Evolutionary conservation across 2,888 invertebrate genomes (phyloP).

Genomic region (Scaptomyza reducta): DNA sequence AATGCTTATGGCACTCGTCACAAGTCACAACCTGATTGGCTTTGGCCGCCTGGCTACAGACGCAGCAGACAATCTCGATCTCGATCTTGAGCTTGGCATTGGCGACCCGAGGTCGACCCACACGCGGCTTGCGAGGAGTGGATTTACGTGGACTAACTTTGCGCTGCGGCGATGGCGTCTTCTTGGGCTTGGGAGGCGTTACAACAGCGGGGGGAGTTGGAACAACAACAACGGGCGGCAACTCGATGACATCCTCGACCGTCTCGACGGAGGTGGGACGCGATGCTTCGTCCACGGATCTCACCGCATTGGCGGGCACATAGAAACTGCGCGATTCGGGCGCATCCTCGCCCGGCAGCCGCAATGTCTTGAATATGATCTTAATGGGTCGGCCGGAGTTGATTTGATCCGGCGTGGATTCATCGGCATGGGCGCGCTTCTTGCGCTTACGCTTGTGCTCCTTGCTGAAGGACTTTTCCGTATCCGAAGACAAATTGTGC

Average conservation of each 20-base stretch:
- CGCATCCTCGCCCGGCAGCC: slow-evolving; percentile 87
- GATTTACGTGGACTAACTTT: slow-evolving; percentile 80
- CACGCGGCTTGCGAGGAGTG: slow-evolving; percentile 63
- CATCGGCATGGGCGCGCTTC: slow-evolving; percentile 87
- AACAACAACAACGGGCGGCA: slow-evolving; percentile 14
- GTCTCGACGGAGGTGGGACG: slow-evolving; percentile 84
- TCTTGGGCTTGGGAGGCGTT: slow-evolving; percentile 37
- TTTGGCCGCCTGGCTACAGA: slow-evolving; percentile 78
- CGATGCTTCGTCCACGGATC: slow-evolving; percentile 83
- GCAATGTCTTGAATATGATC: slow-evolving; percentile 86
- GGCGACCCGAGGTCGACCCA: slow-evolving; percentile 59
- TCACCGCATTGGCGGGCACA: slow-evolving; percentile 87
- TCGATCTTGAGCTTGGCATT: slow-evolving; percentile 57
- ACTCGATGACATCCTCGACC: slow-evolving; percentile 80
- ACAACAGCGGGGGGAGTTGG: slow-evolving; percentile 17
- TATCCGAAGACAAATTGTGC: slow-evolving; percentile 85
- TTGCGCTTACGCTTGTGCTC: slow-evolving; percentile 92
- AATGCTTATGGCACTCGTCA: slow-evolving; percentile 95
- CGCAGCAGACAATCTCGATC: slow-evolving; percentile 75
- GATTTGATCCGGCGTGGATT: slow-evolving; percentile 52
- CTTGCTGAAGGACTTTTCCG: slow-evolving; percentile 87
- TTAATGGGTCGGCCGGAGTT: slow-evolving; percentile 87
- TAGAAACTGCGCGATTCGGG: slow-evolving; percentile 93
- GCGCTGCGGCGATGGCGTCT: slow-evolving; percentile 59
- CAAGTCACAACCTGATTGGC: slow-evolving; percentile 87